Evolutionary conservation across 2,113 vertebrate species (phyloP), one percentile per base, ranked within the genome.

Genomic region (Lutjanus erythropterus): DNA sequence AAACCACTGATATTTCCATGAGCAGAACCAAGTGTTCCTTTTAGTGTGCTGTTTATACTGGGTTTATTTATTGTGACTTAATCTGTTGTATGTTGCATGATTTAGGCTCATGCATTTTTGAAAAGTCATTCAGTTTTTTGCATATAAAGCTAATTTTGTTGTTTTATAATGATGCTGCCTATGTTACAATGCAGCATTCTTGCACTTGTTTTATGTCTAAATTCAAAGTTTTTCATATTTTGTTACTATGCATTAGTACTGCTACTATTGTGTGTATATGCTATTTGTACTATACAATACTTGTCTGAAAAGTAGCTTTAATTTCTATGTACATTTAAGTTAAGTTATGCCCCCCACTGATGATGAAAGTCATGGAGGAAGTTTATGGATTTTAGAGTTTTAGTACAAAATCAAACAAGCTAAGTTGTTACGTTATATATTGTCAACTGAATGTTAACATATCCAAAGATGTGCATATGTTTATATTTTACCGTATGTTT

Each of bases 11-110:
- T 55, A 9, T 27, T 68, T 67, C 21, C 7, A 61, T 5, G 1
- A 15, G 29, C 8, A 2, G n/a, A 21, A 23, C 3, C 11, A 62
- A 16, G 52, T 21, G 18, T 71, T 27, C 75, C 7, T 60, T 72
- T 71, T 19, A 23, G 4, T 15, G 7, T 69, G 4, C 9, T 6
- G 71, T 46, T 46, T 60, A 15, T 37, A 16, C 53, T 41, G 10
- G 10, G 25, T 65, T 80, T 71, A 77, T 87, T 78, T 86, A 75
- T 86, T 84, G 14, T 67, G 18, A 64, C 2, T 56, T 25, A 25
- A 44, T 2, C 6, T 47, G 16, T 37, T 50, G 3, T 35, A 16
- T 44, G 1, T 66, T 67, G 8, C 41, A 29, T 27, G 1, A 19
- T 49, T 65, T 60, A 37, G 31, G 3, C 5, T 31, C 35, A 1